Evolutionary conservation across 2,113 vertebrate species (phyloP).

Genomic region (Tachuris rubrigastra): DNA sequence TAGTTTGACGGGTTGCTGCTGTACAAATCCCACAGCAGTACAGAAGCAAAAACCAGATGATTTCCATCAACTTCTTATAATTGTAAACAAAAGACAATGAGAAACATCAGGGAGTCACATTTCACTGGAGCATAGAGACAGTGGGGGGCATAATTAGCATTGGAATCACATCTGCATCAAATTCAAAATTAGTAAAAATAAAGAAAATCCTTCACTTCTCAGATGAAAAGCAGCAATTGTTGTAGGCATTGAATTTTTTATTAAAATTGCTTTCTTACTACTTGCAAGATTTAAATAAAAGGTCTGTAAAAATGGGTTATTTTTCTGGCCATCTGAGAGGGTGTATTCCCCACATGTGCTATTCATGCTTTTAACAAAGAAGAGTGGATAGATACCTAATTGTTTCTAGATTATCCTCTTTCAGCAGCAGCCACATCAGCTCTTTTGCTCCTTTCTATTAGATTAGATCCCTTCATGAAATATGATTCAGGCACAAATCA

Average conservation of each 20-base stretch:
- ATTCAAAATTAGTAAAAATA: slow-evolving; percentile 62
- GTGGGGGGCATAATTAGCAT: slow-evolving; percentile 63
- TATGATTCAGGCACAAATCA: background rate
- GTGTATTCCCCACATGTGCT: background rate
- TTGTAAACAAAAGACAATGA: slow-evolving; percentile 68
- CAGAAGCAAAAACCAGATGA: slow-evolving; percentile 59
- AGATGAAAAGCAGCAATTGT: slow-evolving; percentile 32
- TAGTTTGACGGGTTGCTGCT: slow-evolving; percentile 53
- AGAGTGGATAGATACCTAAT: background rate
- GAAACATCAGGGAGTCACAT: slow-evolving; percentile 68
- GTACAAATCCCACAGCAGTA: slow-evolving; percentile 49
- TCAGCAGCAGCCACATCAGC: background rate
- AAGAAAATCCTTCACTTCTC: slow-evolving; percentile 50
- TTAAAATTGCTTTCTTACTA: slow-evolving; percentile 33
- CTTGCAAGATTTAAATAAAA: slow-evolving; percentile 46
- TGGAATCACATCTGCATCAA: slow-evolving; percentile 61
- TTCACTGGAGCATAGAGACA: slow-evolving; percentile 49
- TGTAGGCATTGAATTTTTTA: background rate
- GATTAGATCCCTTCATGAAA: background rate
- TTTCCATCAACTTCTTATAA: slow-evolving; percentile 63
- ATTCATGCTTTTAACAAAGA: slow-evolving; percentile 22
- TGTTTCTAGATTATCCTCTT: background rate
- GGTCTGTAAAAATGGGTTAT: background rate
- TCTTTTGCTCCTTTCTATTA: background rate
- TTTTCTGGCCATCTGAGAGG: background rate